A percentile compares a stretch with the other conserved stretches of the same genome.
These are phyloP conservation scores for Neogobius melanostomus DNA, from an alignment of 2,113 vertebrate species.

Conservation along the genomic window DNA sequence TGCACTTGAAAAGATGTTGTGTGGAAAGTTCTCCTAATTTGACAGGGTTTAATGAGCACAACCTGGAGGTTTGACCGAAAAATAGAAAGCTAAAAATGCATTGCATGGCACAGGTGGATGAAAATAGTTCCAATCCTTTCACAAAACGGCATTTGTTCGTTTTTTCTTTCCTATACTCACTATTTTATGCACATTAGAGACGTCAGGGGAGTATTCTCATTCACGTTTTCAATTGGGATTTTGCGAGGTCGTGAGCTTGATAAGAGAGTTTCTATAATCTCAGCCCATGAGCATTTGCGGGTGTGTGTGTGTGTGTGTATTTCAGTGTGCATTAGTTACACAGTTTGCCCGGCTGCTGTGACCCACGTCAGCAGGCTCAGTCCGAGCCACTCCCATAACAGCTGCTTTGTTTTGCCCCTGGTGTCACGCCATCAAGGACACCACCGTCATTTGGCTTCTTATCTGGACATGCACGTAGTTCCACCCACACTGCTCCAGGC, in stretches of 20 bases:
- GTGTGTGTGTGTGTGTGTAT: conserved; percentile 21
- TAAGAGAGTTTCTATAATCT: conserved; percentile 30
- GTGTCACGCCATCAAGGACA: conserved; percentile 61
- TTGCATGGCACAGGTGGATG: no score
- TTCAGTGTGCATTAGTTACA: conserved; percentile 36
- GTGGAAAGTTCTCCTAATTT: no score
- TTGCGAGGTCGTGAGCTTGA: conserved; percentile 9
- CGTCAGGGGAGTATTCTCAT: neutral
- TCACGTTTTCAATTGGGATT: neutral
- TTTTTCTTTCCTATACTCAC: neutral
- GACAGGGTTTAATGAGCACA: no score
- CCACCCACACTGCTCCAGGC: conserved; percentile 40
- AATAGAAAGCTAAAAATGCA: no score
- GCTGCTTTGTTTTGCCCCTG: conserved; percentile 60
- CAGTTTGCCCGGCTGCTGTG: conserved; percentile 27
- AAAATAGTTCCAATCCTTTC: no score
- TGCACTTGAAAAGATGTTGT: no score
- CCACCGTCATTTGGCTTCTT: conserved; percentile 56
- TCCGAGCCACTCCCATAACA: conserved; percentile 62
- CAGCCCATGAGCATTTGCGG: neutral
- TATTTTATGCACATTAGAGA: neutral
- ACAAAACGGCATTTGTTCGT: neutral
- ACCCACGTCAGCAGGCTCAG: conserved; percentile 42
- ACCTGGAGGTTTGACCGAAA: no score
- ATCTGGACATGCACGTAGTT: conserved; percentile 50